Evolutionary conservation across 2,888 invertebrate species (phyloP).

Genomic region (Entomobrya multifasciata): DNA sequence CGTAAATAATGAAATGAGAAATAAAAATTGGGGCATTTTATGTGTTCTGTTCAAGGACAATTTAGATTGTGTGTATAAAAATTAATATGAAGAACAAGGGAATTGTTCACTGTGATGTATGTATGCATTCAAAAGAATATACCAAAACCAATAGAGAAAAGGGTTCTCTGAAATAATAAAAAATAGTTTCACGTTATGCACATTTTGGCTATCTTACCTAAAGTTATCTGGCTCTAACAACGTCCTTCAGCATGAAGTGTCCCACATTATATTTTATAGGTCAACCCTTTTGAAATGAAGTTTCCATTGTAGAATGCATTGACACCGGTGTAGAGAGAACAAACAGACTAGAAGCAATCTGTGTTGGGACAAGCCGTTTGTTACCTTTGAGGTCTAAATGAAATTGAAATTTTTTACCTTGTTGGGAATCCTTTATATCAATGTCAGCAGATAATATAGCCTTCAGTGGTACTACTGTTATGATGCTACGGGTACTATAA

Average conservation of each 20-base stretch:
- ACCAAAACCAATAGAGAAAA: no score
- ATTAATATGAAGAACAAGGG: no score
- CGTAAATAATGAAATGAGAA: no score
- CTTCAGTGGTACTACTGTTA: neutral
- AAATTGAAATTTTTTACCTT: conserved; percentile 46
- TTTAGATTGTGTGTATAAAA: no score
- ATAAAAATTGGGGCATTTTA: no score
- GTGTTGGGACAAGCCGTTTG: conserved; percentile 1
- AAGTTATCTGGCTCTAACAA: neutral
- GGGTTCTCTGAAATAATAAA: no score
- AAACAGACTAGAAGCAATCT: conserved; percentile 25
- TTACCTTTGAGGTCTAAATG: conserved; percentile 52
- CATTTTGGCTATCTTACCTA: neutral
- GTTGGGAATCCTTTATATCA: conserved; percentile 34
- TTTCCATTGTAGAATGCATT: conserved; percentile 22
- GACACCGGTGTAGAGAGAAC: neutral
- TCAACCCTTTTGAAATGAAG: conserved; percentile 24
- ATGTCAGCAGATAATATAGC: conserved; percentile 29
- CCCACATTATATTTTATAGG: conserved; percentile 25
- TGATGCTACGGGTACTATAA: neutral
- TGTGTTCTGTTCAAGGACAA: no score
- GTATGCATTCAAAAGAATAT: no score
- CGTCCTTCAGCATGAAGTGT: conserved; percentile 20
- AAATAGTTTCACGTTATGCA: neutral
- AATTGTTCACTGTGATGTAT: no score